A percentile compares a stretch with the other conserved stretches of the same genome.
These are phyloP conservation scores for Sternotherus odoratus DNA, from an alignment of 2,797 vertebrate species.

Conservation along the genomic window DNA sequence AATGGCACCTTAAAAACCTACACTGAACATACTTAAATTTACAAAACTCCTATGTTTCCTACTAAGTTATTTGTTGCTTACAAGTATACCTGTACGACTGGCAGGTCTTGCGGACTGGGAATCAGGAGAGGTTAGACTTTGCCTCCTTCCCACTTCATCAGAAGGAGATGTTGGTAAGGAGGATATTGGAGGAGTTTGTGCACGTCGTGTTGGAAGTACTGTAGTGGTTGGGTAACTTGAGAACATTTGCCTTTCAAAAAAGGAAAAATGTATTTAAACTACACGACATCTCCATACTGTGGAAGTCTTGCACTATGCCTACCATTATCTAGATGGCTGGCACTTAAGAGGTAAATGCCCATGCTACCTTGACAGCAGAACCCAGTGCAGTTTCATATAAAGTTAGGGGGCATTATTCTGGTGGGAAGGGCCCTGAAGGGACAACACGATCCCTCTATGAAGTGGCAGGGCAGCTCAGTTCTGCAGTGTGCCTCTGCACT, in stretches of 20 bases:
- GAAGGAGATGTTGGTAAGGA: conserved; percentile 96
- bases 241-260: conserved; percentile 94
- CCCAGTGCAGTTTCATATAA: not conserved
- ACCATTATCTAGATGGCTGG: not conserved
- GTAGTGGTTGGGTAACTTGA: conserved; percentile 98
- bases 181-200: conserved; percentile 96
- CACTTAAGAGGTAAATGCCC: not conserved
- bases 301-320: not conserved
- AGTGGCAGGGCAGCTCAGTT: not conserved
- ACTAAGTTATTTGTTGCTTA: not conserved
- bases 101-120: conserved; percentile 90
- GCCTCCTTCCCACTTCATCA: conserved; percentile 94
- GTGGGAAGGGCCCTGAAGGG: not conserved
- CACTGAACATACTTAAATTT: not conserved
- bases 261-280: not conserved
- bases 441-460: not conserved
- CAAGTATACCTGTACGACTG: conserved; percentile 87
- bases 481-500: not conserved
- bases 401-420: accelerated
- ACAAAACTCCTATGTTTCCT: not conserved
- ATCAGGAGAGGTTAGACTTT: conserved; percentile 96
- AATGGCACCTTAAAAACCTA: not conserved
- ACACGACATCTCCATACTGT: not conserved
- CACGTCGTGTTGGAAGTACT: conserved; percentile 91
- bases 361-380: not conserved